A percentile compares a stretch with the other conserved stretches of the same genome.
Evolutionary conservation across 2,113 vertebrate species (phyloP).

Genomic region (Calyptommatus sinebrachiatus): DNA sequence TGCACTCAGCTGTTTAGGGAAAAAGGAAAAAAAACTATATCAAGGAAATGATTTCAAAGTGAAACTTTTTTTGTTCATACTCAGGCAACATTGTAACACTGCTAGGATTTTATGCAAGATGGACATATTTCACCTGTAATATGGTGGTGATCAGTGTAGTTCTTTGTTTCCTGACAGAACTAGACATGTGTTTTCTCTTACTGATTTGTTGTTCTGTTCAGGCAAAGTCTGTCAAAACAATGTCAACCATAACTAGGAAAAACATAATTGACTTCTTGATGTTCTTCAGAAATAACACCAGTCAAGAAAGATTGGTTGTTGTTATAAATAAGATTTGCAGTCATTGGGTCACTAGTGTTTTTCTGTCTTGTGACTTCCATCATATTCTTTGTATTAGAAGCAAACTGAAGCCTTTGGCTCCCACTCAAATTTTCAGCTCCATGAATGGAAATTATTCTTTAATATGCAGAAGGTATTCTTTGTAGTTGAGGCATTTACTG

Average conservation of each 20-base stretch:
- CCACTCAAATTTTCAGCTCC: neutral
- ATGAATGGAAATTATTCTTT: neutral
- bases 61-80: neutral
- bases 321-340: constrained; percentile 29
- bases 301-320: constrained; percentile 34
- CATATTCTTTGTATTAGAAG: neutral
- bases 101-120: fast-evolving
- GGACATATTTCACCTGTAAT: constrained; percentile 4
- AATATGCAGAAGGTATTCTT: neutral
- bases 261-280: constrained; percentile 31
- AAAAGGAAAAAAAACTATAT: neutral
- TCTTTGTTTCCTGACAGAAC: constrained; percentile 12
- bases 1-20: neutral
- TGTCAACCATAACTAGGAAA: constrained; percentile 40
- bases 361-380: constrained; percentile 1
- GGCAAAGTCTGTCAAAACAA: constrained; percentile 43
- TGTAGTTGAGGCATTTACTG: neutral
- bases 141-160: constrained; percentile 22
- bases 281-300: constrained; percentile 43
- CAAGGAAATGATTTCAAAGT: neutral
- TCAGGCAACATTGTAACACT: neutral
- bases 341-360: constrained; percentile 21
- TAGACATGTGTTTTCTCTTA: constrained; percentile 37
- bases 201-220: constrained; percentile 43
- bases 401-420: neutral